These are phyloP conservation scores for Melitaea athalia DNA, from an alignment of 2,888 invertebrate species.

Conservation along the genomic window DNA sequence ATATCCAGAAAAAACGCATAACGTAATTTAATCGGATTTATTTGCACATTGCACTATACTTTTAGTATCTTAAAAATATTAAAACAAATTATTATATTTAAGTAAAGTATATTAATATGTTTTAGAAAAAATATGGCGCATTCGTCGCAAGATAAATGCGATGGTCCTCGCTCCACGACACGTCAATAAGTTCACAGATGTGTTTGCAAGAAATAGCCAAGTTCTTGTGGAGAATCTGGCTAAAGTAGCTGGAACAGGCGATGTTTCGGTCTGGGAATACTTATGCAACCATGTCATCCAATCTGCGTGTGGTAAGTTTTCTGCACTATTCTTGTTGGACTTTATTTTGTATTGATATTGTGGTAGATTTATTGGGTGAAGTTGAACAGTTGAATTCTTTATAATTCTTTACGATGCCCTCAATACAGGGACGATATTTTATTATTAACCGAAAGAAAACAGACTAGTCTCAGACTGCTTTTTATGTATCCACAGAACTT, in stretches of 20 bases:
- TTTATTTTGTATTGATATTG: background rate
- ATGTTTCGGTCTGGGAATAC: conserved; percentile 51
- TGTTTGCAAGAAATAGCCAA: conserved; percentile 50
- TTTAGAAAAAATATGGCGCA: conserved; percentile 56
- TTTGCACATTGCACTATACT: too few species aligned
- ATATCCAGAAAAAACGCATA: too few species aligned
- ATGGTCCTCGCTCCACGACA: conserved; percentile 52
- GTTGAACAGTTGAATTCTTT: too few species aligned
- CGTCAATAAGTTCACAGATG: conserved; percentile 46
- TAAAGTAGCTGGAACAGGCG: conserved; percentile 37
- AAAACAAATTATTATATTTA: too few species aligned
- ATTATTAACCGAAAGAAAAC: too few species aligned
- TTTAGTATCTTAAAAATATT: too few species aligned
- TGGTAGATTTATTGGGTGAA: too few species aligned
- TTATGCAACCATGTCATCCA: conserved; percentile 53
- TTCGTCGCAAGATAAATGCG: conserved; percentile 54
- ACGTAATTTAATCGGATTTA: too few species aligned
- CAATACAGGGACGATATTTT: too few species aligned
- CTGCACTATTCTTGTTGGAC: background rate
- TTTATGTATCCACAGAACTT: too few species aligned
- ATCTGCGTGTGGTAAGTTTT: conserved; percentile 50
- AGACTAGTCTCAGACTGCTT: too few species aligned
- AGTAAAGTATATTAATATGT: background rate
- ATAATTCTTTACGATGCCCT: too few species aligned
- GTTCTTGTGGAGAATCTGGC: conserved; percentile 46